A percentile compares a stretch with the other conserved stretches of the same genome.
These are phyloP conservation scores for Gastrophryne carolinensis DNA, from an alignment of 2,797 vertebrate genomes.

Conservation along the genomic window DNA sequence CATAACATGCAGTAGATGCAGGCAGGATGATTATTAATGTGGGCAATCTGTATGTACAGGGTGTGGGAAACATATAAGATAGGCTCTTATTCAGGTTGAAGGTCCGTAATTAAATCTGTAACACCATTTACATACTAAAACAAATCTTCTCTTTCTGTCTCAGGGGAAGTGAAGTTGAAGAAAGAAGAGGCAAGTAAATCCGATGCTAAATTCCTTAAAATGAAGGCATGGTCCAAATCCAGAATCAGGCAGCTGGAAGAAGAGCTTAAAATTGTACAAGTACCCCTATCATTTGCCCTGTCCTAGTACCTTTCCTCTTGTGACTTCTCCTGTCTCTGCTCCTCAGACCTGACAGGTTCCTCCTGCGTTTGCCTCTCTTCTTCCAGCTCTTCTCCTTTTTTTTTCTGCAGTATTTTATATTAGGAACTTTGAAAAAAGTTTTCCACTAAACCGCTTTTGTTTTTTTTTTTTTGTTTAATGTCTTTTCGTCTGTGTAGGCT, in stretches of 20 bases:
- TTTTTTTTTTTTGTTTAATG: not conserved
- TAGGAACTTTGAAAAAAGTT: not conserved
- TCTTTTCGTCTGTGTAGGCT: constrained; percentile 61
- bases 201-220: constrained; percentile 87
- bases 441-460: not conserved
- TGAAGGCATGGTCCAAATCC: constrained; percentile 89
- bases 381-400: not conserved
- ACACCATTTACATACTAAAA: too few species aligned
- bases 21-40: too few species aligned
- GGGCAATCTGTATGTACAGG: too few species aligned
- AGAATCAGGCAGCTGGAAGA: constrained; percentile 85
- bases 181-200: constrained; percentile 82
- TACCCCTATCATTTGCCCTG: constrained; percentile 3
- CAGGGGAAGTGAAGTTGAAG: constrained; percentile 80
- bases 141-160: constrained; percentile 27
- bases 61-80: too few species aligned
- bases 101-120: too few species aligned
- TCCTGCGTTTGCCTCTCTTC: not conserved
- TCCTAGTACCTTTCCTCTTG: not conserved
- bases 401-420: not conserved
- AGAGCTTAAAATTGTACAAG: constrained; percentile 79
- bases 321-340: constrained; percentile 8
- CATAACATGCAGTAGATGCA: too few species aligned
- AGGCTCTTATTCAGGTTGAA: too few species aligned
- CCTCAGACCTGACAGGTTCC: not conserved